Evolutionary conservation across 2,888 invertebrate genomes (phyloP).

Genomic region (Plagiodera versicolora): DNA sequence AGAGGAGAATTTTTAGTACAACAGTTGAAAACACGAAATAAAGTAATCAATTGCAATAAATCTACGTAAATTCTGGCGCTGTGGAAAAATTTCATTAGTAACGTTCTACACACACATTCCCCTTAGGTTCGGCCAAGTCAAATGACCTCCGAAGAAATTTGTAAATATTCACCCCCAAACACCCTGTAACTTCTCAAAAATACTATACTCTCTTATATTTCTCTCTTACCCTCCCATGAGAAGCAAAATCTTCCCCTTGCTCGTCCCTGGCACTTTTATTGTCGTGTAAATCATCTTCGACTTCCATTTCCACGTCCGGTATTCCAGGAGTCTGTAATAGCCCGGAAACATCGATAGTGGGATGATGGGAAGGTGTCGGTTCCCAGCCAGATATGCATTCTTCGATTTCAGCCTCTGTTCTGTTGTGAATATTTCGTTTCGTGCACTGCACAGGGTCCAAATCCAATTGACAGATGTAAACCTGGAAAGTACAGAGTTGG

Average conservation of each 20-base stretch:
- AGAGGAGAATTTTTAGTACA: slow-evolving; percentile 47
- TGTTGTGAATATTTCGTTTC: slow-evolving; percentile 83
- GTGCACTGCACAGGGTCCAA: slow-evolving; percentile 76
- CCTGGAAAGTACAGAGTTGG: too few relatives aligned
- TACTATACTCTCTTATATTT: not conserved
- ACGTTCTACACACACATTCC: slow-evolving; percentile 2
- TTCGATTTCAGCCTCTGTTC: slow-evolving; percentile 77
- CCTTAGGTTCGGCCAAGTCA: not conserved
- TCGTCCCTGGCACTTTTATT: slow-evolving; percentile 27
- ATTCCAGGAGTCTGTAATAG: slow-evolving; percentile 83
- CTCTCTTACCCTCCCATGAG: slow-evolving; percentile 6
- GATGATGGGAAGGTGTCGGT: slow-evolving; percentile 77
- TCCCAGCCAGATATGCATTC: slow-evolving; percentile 73
- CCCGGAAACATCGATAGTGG: slow-evolving; percentile 78
- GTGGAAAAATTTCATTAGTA: slow-evolving; percentile 36
- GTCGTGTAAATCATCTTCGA: slow-evolving; percentile 55
- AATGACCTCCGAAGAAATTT: too few relatives aligned
- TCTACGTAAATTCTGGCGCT: slow-evolving; percentile 32
- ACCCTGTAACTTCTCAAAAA: not conserved
- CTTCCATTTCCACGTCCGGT: slow-evolving; percentile 83
- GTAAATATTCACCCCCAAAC: too few relatives aligned
- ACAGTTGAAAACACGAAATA: slow-evolving; percentile 35
- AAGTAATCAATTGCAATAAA: slow-evolving; percentile 27
- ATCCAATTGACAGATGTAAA: slow-evolving; percentile 87
- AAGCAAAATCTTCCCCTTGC: slow-evolving; percentile 2